Evolutionary conservation across 1,140 invertebrate species (phyloP).

Genomic region (Euura lappo): DNA sequence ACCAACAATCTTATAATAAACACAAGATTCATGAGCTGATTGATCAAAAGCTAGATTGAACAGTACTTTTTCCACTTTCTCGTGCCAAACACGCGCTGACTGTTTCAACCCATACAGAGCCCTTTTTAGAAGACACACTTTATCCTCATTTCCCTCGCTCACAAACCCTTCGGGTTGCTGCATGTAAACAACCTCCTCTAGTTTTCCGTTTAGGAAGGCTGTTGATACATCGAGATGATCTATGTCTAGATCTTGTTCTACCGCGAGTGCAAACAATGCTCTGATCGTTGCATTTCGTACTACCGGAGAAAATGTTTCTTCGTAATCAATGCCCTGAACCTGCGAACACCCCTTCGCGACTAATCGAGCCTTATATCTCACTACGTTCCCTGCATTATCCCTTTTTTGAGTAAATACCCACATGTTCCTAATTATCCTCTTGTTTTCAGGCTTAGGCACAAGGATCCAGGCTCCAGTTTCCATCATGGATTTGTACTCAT

Average conservation of each 20-base stretch:
- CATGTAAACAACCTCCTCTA: conserved; percentile 26
- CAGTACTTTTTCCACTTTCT: conserved; percentile 28
- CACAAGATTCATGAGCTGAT: conserved; percentile 34
- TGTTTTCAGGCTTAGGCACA: background rate
- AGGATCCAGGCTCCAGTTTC: conserved; percentile 44
- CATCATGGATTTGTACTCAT: conserved; percentile 28
- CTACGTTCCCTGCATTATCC: conserved; percentile 32
- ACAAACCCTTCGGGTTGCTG: conserved; percentile 11
- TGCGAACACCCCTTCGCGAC: background rate
- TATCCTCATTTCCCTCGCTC: background rate
- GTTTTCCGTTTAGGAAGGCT: conserved; percentile 44
- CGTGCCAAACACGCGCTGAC: conserved; percentile 42
- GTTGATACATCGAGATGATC: conserved; percentile 48
- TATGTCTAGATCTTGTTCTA: conserved; percentile 26
- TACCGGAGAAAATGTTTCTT: conserved; percentile 13
- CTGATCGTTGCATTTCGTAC: conserved; percentile 12
- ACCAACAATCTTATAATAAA: conserved; percentile 29
- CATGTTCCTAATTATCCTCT: conserved; percentile 33
- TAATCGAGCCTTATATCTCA: background rate
- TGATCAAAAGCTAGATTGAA: conserved; percentile 17
- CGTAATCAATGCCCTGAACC: background rate
- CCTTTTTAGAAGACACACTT: conserved; percentile 37
- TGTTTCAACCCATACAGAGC: conserved; percentile 46
- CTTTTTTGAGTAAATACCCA: conserved; percentile 51
- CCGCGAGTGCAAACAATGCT: conserved; percentile 22